A percentile compares a stretch with the other conserved stretches of the same genome.
phyloP scores from a whole-genome alignment of 2,888 invertebrate species.

The Fragum whitleyi region DNA sequence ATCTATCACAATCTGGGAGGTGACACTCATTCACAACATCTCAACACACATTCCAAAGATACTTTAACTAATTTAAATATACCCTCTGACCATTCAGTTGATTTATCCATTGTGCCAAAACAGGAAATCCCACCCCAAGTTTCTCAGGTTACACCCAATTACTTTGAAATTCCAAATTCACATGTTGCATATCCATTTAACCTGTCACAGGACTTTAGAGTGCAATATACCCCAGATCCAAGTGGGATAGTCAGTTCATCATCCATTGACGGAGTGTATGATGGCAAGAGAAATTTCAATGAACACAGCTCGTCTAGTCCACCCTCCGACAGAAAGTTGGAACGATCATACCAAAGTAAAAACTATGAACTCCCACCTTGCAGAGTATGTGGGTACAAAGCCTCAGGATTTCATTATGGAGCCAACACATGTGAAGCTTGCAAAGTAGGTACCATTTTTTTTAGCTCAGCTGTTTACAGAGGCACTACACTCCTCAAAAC shows the following conservation, averaged over 20 bases:
- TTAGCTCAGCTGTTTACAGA: too few species aligned
- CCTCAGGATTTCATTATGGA: conserved; percentile 82
- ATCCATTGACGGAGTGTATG: background rate
- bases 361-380: conserved; percentile 76
- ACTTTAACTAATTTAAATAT: background rate
- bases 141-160: background rate
- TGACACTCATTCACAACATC: background rate
- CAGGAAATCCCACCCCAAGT: background rate
- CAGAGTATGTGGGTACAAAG: conserved; percentile 79
- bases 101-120: background rate
- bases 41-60: background rate
- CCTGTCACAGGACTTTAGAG: background rate
- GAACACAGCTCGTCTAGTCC: background rate
- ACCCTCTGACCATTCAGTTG: background rate
- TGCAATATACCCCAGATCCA: background rate
- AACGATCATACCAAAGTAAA: background rate
- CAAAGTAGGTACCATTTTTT: conserved; percentile 68
- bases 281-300: background rate
- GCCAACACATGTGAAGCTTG: conserved; percentile 83
- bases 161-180: background rate
- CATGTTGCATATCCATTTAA: background rate
- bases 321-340: background rate
- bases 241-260: conserved; percentile 1
- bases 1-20: background rate
- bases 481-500: too few species aligned